A percentile compares a stretch with the other conserved stretches of the same genome.
Evolutionary conservation across 1,140 invertebrate genomes (phyloP).

Genomic region (Cotesia chilonis): DNA sequence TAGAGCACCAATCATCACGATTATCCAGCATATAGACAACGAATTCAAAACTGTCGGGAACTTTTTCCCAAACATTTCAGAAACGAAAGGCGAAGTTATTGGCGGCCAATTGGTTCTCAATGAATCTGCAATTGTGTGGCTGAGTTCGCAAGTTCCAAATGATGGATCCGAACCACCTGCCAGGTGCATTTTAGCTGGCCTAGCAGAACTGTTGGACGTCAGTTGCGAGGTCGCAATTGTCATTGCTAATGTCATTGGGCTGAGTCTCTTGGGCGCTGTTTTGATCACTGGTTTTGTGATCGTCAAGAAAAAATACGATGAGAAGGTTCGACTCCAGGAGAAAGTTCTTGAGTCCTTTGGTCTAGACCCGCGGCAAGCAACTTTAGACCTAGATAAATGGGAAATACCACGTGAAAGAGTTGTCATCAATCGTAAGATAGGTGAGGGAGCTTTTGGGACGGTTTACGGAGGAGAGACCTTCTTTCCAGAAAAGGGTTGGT

Average conservation of each 20-base stretch:
- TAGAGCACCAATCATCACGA: constrained; percentile 73
- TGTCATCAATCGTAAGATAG: constrained; percentile 88
- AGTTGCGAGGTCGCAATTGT: constrained; percentile 79
- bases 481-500: constrained; percentile 77
- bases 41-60: constrained; percentile 69
- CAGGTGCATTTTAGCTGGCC: constrained; percentile 71
- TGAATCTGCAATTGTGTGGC: constrained; percentile 71
- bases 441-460: constrained; percentile 89
- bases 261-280: constrained; percentile 70
- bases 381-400: constrained; percentile 80
- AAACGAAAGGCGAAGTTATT: constrained; percentile 51
- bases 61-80: constrained; percentile 70
- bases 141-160: constrained; percentile 70
- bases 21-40: constrained; percentile 75
- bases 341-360: constrained; percentile 79
- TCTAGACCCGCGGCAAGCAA: constrained; percentile 68
- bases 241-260: constrained; percentile 75
- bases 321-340: constrained; percentile 74
- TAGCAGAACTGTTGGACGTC: constrained; percentile 73
- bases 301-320: constrained; percentile 79
- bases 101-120: constrained; percentile 69
- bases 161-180: constrained; percentile 73
- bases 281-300: constrained; percentile 72
- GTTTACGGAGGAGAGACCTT: constrained; percentile 87
- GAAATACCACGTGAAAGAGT: constrained; percentile 84